A percentile compares a stretch with the other conserved stretches of the same genome.
phyloP scores from a whole-genome alignment of 2,797 vertebrate genomes.

The Telmatherina bonti region DNA sequence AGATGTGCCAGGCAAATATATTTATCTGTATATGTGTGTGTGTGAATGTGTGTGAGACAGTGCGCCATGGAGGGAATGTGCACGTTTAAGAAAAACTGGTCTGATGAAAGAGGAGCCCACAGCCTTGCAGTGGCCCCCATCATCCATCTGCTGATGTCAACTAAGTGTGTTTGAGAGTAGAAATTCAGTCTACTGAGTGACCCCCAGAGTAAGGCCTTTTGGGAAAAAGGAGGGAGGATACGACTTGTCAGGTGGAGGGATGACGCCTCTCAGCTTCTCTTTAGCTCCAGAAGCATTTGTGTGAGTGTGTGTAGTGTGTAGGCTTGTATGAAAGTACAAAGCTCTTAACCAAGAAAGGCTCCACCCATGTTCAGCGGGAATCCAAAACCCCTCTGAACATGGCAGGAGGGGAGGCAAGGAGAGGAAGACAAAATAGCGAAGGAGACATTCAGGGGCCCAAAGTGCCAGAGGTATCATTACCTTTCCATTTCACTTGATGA shows the following conservation, averaged over 20 bases:
- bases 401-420: slow-evolving; percentile 26
- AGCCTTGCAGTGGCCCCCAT: slow-evolving; percentile 64
- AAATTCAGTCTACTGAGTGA: slow-evolving; percentile 61
- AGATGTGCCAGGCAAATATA: slow-evolving; percentile 27
- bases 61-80: slow-evolving; percentile 43
- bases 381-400: slow-evolving; percentile 48
- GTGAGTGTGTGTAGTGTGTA: not conserved
- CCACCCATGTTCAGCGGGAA: slow-evolving; percentile 49
- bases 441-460: slow-evolving; percentile 55
- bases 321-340: slow-evolving; percentile 9
- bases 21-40: slow-evolving; percentile 28
- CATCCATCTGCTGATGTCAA: slow-evolving; percentile 78
- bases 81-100: slow-evolving; percentile 66
- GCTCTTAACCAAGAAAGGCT: slow-evolving; percentile 31
- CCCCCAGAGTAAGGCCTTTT: slow-evolving; percentile 57
- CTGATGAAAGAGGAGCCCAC: slow-evolving; percentile 69
- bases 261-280: slow-evolving; percentile 49
- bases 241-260: slow-evolving; percentile 64
- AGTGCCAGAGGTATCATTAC: slow-evolving; percentile 70
- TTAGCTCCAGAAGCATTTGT: slow-evolving; percentile 15
- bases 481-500: slow-evolving; percentile 74
- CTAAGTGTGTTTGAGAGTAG: slow-evolving; percentile 30
- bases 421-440: slow-evolving; percentile 42
- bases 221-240: slow-evolving; percentile 48
- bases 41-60: slow-evolving; percentile 26